Conservation (phyloP, 2,113 vertebrate species). For the Talpa occidentalis region DNA sequence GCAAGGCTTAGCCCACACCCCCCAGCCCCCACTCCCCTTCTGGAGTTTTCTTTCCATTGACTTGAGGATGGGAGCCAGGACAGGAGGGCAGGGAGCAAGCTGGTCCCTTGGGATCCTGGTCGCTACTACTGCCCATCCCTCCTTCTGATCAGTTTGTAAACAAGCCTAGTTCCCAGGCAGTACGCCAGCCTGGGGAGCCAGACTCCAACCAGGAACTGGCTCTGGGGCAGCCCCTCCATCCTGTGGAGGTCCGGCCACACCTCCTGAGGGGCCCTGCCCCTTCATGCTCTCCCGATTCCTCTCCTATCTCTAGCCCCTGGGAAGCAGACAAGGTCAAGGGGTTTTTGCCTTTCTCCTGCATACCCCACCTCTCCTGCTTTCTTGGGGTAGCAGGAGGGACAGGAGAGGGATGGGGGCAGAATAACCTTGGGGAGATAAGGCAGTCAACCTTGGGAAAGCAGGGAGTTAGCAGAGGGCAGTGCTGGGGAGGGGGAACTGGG, state of each 20-base stretch:
- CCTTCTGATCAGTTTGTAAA: constrained; percentile 71
- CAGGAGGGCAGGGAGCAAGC: constrained; percentile 66
- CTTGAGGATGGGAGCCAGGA: constrained; percentile 57
- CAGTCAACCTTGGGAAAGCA: constrained; percentile 73
- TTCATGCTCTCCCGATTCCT: background rate
- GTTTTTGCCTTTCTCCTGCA: constrained; percentile 20
- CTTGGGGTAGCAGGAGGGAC: background rate
- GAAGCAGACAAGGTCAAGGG: constrained; percentile 65
- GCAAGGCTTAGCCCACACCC: background rate
- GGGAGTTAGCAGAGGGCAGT: constrained; percentile 55
- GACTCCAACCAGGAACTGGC: constrained; percentile 3
- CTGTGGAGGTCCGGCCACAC: constrained; percentile 17
- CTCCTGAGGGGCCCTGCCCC: constrained; percentile 10
- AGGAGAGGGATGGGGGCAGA: constrained; percentile 16
- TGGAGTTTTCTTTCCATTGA: constrained; percentile 55
- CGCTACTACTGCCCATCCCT: constrained; percentile 68
- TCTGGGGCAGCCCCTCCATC: constrained; percentile 33
- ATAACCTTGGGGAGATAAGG: constrained; percentile 80
- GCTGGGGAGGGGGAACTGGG: background rate
- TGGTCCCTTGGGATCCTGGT: constrained; percentile 65
- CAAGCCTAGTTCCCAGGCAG: constrained; percentile 79
- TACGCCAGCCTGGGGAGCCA: constrained; percentile 57
- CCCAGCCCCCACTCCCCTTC: background rate
- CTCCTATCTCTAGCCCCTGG: constrained; percentile 62
- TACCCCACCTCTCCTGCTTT: constrained; percentile 39